Evolutionary conservation across 2,113 vertebrate species (phyloP), one percentile per base, ranked within the genome.

Genomic region (Tetrax tetrax): DNA sequence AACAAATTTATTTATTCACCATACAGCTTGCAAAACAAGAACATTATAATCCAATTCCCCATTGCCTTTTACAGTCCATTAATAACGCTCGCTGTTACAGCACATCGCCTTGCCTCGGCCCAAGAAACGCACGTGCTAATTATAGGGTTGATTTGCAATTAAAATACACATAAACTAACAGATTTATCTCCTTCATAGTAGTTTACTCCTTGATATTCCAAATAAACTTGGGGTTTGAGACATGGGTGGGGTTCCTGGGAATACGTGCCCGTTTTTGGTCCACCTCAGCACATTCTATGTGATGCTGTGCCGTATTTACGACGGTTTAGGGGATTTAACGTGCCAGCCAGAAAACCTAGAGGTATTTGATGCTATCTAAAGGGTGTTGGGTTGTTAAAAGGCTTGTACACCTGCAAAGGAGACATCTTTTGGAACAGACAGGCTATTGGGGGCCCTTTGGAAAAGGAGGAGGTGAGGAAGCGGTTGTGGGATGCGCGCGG

Each of bases 1-100:
- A 70, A 64, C 68, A 51, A 80, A 83, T 94, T 77, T 92, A 77
- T 94, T 93, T 93, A 89, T 92, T 86, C 88, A 50, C 92, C 64
- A 74, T 94, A 92, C 64, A 94, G 89, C 93, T 78, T 89, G 88
- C 76, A 96, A 89, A 96, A 96, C 95, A 93, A 92, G 82, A 93
- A 63, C 38, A 48, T 83, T 75, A 89, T 57, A 83, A 90, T 94
- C 83, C 66, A 87, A 94, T 95, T 93, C 87, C 84, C 83, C 72
- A 5, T 75, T 93, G 90, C 93, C 95, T 93, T 90, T 96, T 88
- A 90, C 90, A 95, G 96, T 12, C 93, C 2, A 8, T 95, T 90
- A 93, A 90, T 85, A 93, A 90, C 6, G 24, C 68, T 93, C 68
- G 24, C 63, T 83, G 56, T 66, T 81, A 80, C 50, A 77, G 95